Evolutionary conservation across 2,113 vertebrate species (phyloP).

Genomic region (Charina bottae): DNA sequence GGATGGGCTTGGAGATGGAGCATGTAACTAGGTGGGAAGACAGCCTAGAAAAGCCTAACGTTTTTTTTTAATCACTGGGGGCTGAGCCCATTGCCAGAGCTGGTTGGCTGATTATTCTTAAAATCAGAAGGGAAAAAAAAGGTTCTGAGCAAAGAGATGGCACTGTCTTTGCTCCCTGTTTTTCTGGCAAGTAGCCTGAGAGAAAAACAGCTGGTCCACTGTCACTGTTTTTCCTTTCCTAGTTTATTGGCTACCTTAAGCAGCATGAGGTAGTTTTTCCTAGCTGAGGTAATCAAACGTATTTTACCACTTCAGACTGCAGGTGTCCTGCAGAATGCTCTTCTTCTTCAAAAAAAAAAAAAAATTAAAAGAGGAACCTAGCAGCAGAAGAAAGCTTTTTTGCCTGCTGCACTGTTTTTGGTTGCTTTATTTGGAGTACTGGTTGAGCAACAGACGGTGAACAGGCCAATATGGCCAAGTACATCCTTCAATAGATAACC

Average conservation of each 20-base stretch:
- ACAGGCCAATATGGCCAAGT: too few species aligned
- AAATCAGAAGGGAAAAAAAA: neutral
- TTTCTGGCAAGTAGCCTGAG: neutral
- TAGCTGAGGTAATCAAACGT: neutral
- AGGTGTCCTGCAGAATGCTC: neutral
- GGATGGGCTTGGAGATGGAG: neutral
- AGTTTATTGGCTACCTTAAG: neutral
- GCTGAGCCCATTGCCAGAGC: neutral
- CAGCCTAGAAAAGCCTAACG: neutral
- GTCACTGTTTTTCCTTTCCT: neutral
- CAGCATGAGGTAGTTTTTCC: neutral
- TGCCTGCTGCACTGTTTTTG: neutral
- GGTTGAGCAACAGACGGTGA: neutral
- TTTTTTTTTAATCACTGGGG: neutral
- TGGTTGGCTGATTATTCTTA: neutral
- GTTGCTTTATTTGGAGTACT: neutral
- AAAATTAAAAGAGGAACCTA: neutral
- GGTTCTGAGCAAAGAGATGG: neutral
- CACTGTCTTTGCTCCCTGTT: neutral
- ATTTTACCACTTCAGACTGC: neutral
- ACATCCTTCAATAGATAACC: neutral
- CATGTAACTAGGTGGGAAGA: neutral
- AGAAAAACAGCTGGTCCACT: neutral
- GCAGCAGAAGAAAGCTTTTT: neutral
- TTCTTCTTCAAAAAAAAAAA: neutral